Evolutionary conservation across 2,797 vertebrate species (phyloP).

Genomic region (Pangasius larnaudii): DNA sequence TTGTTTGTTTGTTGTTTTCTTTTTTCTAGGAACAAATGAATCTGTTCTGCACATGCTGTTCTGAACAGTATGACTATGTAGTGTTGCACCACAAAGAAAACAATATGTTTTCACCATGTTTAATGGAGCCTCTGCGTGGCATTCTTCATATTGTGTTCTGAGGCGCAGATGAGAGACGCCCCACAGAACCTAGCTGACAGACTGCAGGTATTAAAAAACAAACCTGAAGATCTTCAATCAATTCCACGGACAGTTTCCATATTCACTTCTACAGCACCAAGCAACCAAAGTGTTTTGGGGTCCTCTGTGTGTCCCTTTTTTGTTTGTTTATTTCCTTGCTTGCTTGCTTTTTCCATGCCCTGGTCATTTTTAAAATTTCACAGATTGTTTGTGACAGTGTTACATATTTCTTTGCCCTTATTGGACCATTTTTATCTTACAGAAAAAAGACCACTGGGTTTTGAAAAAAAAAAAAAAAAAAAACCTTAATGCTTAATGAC

Average conservation of each 20-base stretch:
- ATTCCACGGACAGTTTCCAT: slow-evolving; percentile 66
- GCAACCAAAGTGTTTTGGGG: slow-evolving; percentile 12
- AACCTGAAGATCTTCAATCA: slow-evolving; percentile 70
- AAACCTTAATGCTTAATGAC: neutral
- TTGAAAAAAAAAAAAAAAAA: neutral
- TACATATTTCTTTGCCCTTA: neutral
- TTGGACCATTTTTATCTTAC: neutral
- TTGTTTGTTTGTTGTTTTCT: neutral
- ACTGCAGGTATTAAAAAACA: slow-evolving; percentile 66
- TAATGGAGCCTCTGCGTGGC: slow-evolving; percentile 61
- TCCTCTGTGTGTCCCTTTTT: slow-evolving; percentile 5
- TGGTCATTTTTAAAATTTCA: neutral
- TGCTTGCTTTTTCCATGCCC: slow-evolving; percentile 22
- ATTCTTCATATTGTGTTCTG: slow-evolving; percentile 69
- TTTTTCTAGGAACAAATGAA: neutral
- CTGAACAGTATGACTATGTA: slow-evolving; percentile 55
- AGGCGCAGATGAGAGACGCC: slow-evolving; percentile 59
- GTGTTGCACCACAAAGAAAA: slow-evolving; percentile 44
- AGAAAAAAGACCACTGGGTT: neutral
- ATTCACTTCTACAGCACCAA: slow-evolving; percentile 65
- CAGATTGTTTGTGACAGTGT: neutral
- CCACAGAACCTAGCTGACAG: slow-evolving; percentile 67
- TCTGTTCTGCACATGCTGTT: neutral
- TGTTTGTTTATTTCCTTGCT: slow-evolving; percentile 11
- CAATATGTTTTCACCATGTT: slow-evolving; percentile 58